Evolutionary conservation across 1,140 invertebrate genomes (phyloP).

Genomic region (Antheraea mylitta): DNA sequence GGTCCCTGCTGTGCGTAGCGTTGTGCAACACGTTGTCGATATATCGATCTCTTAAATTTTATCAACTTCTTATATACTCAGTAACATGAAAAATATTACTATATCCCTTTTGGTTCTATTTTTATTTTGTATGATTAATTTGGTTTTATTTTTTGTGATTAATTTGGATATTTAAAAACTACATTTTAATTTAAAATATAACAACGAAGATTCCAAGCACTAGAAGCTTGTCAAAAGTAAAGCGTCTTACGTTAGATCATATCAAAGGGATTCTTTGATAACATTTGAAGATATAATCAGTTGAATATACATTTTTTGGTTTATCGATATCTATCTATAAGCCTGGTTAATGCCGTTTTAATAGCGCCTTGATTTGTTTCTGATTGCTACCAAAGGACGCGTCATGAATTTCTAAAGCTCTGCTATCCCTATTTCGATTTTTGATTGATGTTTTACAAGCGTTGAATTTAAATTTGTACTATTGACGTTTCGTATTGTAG

Average conservation of each 20-base stretch:
- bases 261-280: slow-evolving; percentile 12
- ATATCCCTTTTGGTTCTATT: not conserved
- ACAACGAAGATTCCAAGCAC: not conserved
- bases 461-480: slow-evolving; percentile 24
- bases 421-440: slow-evolving; percentile 33
- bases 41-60: no score
- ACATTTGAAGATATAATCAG: slow-evolving; percentile 48
- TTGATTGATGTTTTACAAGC: slow-evolving; percentile 48
- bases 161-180: no score
- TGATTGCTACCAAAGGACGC: slow-evolving; percentile 47
- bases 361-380: slow-evolving; percentile 60
- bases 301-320: slow-evolving; percentile 32
- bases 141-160: not conserved
- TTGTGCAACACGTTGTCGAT: slow-evolving; percentile 15
- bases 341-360: slow-evolving; percentile 54
- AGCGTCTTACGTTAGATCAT: not conserved
- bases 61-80: not conserved
- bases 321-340: slow-evolving; percentile 48
- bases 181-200: not conserved
- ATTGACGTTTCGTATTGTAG: slow-evolving; percentile 5
- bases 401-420: slow-evolving; percentile 30
- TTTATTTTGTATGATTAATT: not conserved
- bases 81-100: no score
- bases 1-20: slow-evolving; percentile 31
- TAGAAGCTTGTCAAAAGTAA: not conserved